Conservation (phyloP, 2,797 vertebrate genomes). For the Liparis tanakae region DNA sequence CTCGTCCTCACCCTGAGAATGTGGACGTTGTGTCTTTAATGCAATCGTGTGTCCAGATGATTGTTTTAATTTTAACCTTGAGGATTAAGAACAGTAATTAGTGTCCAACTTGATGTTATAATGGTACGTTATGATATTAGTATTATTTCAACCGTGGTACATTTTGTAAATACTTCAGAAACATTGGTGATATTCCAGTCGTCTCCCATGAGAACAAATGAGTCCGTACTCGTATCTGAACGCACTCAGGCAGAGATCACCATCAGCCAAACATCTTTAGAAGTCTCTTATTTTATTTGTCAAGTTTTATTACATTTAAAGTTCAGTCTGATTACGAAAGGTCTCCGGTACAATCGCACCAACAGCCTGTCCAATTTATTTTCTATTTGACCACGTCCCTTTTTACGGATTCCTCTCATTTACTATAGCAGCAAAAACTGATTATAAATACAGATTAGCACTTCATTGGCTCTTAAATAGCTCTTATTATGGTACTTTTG, state of each 20-base stretch:
- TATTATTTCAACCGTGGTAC: background rate
- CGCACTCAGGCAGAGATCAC: too few relatives aligned
- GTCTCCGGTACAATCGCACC: background rate
- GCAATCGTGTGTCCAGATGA: background rate
- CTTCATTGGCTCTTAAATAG: too few relatives aligned
- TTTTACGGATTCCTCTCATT: background rate
- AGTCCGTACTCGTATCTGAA: background rate
- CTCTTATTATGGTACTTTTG: too few relatives aligned
- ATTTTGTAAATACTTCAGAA: slow-evolving; percentile 4
- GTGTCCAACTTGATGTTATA: background rate
- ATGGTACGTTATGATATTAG: background rate
- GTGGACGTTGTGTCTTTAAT: background rate
- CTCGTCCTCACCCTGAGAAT: background rate
- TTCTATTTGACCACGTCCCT: background rate
- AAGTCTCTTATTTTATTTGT: background rate
- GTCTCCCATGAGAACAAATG: too few relatives aligned
- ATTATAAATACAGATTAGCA: too few relatives aligned
- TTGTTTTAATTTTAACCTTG: background rate
- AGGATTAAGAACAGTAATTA: background rate
- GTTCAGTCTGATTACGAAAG: background rate
- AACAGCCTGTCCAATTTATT: background rate
- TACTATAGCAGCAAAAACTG: background rate
- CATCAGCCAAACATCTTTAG: background rate
- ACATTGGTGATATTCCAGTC: background rate
- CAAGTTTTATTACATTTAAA: background rate